These are phyloP conservation scores for Littorina saxatilis DNA, from an alignment of 1,140 invertebrate species.

Conservation along the genomic window DNA sequence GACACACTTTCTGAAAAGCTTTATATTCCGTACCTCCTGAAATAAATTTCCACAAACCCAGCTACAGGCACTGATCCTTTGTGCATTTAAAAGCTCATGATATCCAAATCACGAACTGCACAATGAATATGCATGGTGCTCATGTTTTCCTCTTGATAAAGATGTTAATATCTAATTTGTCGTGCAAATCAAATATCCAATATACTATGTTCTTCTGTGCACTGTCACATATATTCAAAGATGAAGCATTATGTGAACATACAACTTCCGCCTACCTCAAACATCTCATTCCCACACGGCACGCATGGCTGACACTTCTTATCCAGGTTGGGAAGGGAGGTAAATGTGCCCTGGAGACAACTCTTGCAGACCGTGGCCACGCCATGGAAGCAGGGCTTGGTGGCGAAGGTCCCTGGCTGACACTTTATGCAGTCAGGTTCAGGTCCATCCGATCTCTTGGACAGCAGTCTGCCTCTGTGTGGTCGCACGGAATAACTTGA, in stretches of 20 bases:
- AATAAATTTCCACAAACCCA: neutral
- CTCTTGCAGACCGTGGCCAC: neutral
- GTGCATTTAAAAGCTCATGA: neutral
- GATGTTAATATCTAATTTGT: too few relatives aligned
- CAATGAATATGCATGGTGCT: too few relatives aligned
- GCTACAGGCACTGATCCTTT: neutral
- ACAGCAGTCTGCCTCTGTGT: neutral
- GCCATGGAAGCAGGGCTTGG: neutral
- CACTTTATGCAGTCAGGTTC: neutral
- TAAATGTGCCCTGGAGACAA: neutral
- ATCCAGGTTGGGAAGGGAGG: neutral
- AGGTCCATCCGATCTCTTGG: neutral
- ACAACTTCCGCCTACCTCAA: neutral
- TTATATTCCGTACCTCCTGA: neutral
- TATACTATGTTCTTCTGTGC: too few relatives aligned
- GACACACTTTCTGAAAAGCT: neutral
- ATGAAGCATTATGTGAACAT: neutral
- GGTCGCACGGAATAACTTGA: too few relatives aligned
- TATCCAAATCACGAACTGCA: neutral
- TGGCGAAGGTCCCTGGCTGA: neutral
- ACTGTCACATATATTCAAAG: too few relatives aligned
- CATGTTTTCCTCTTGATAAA: too few relatives aligned
- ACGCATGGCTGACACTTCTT: slow-evolving; percentile 26
- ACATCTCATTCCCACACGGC: slow-evolving; percentile 1
- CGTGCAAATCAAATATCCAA: too few relatives aligned